A percentile compares a stretch with the other conserved stretches of the same genome.
Evolutionary conservation across 2,113 vertebrate species (phyloP).

Genomic region (Shinisaurus crocodilurus): DNA sequence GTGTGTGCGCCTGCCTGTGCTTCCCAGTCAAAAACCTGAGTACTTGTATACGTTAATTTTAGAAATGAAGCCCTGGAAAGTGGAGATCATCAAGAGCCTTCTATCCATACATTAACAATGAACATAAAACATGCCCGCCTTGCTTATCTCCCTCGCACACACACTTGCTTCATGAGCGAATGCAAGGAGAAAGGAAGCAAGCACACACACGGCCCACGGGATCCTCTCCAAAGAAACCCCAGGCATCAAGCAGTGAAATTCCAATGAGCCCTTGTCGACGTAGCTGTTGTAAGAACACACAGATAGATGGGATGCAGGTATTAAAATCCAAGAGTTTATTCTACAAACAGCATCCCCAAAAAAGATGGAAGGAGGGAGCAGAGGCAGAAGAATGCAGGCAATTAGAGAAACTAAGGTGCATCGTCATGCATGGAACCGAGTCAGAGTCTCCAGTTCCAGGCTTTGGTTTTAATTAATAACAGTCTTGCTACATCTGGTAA

Average conservation of each 20-base stretch:
- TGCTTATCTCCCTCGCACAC: not conserved
- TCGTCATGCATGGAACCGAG: not conserved
- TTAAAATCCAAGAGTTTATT: not conserved
- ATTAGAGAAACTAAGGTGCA: constrained; percentile 13
- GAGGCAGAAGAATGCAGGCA: not conserved
- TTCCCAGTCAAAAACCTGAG: too few species aligned
- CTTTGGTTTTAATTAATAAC: constrained; percentile 3
- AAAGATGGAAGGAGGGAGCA: not conserved
- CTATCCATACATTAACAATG: not conserved
- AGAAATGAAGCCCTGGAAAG: too few species aligned
- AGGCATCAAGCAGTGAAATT: not conserved
- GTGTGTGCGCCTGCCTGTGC: too few species aligned
- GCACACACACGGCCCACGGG: not conserved
- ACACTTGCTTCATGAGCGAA: not conserved
- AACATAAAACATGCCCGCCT: not conserved
- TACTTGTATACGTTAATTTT: too few species aligned
- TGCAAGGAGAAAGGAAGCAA: not conserved
- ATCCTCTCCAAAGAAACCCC: not conserved
- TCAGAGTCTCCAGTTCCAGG: not conserved
- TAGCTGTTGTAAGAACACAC: too few species aligned
- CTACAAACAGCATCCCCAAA: not conserved
- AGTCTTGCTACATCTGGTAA: not conserved
- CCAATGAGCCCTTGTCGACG: too few species aligned
- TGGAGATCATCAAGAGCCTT: not conserved
- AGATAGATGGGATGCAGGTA: too few species aligned